These are phyloP conservation scores for Lasioglossum lativentre DNA, from an alignment of 2,888 invertebrate genomes.

Conservation along the genomic window DNA sequence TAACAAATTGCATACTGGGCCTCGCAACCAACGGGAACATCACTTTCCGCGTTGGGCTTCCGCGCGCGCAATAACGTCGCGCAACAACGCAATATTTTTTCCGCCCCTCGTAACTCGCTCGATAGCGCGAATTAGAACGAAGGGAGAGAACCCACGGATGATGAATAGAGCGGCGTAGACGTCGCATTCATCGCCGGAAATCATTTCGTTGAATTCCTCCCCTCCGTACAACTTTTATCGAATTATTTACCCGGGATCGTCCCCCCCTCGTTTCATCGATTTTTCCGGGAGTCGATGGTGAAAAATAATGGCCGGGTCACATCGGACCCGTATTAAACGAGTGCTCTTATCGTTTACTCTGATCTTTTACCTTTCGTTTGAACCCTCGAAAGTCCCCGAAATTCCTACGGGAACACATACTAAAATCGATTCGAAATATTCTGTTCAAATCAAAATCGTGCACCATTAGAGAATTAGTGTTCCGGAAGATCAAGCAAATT, in stretches of 20 bases:
- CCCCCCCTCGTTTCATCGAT: background rate
- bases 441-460: background rate
- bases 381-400: background rate
- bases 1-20: slow-evolving; percentile 41
- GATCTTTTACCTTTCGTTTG: background rate
- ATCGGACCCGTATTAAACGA: no score
- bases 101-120: slow-evolving; percentile 10
- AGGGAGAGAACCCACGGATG: background rate
- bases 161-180: background rate
- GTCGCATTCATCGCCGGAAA: background rate
- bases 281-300: background rate
- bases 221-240: background rate
- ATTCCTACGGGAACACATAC: background rate
- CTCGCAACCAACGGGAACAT: slow-evolving; percentile 2
- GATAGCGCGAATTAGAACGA: background rate
- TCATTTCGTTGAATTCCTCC: background rate
- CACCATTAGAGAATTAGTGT: background rate
- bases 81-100: slow-evolving; percentile 27
- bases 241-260: background rate
- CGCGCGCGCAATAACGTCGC: slow-evolving; percentile 25
- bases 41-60: background rate
- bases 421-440: background rate
- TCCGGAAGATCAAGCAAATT: background rate
- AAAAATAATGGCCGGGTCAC: background rate
- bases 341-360: background rate